phyloP scores from a whole-genome alignment of 2,113 vertebrate species.

The Syngnathus floridae region DNA sequence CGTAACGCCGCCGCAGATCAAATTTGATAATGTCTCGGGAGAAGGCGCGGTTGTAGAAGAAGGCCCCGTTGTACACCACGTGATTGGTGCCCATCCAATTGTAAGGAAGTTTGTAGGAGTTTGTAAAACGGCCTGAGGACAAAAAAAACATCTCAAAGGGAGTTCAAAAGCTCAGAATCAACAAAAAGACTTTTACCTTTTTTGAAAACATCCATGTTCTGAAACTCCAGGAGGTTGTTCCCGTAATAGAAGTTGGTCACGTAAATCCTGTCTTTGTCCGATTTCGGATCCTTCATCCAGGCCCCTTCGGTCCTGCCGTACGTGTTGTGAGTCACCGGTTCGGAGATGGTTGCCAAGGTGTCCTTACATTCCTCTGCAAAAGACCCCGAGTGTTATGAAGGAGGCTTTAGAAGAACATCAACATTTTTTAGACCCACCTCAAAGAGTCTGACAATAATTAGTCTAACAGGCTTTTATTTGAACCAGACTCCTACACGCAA shows the following conservation, averaged over 20 bases:
- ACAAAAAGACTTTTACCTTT: conserved; percentile 70
- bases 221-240: conserved; percentile 90
- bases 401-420: conserved; percentile 16
- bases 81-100: conserved; percentile 96
- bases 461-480: conserved; percentile 20
- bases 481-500: conserved; percentile 26
- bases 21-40: conserved; percentile 95
- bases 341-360: conserved; percentile 88
- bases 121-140: conserved; percentile 84
- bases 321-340: conserved; percentile 88
- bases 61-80: conserved; percentile 84
- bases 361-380: conserved; percentile 88
- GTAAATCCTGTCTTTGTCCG: conserved; percentile 81
- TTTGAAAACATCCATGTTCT: conserved; percentile 90
- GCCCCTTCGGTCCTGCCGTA: conserved; percentile 89
- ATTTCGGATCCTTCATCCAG: conserved; percentile 97
- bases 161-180: background rate
- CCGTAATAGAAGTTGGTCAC: conserved; percentile 94
- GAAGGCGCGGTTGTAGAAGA: conserved; percentile 95
- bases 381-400: conserved; percentile 17
- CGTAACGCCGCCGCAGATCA: conserved; percentile 79
- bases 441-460: conserved; percentile 42
- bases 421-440: conserved; percentile 22
- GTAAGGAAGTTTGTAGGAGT: conserved; percentile 94
- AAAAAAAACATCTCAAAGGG: background rate